These are phyloP conservation scores for Ommatoiulus sabulosus DNA, from an alignment of 2,888 invertebrate species.

Conservation along the genomic window DNA sequence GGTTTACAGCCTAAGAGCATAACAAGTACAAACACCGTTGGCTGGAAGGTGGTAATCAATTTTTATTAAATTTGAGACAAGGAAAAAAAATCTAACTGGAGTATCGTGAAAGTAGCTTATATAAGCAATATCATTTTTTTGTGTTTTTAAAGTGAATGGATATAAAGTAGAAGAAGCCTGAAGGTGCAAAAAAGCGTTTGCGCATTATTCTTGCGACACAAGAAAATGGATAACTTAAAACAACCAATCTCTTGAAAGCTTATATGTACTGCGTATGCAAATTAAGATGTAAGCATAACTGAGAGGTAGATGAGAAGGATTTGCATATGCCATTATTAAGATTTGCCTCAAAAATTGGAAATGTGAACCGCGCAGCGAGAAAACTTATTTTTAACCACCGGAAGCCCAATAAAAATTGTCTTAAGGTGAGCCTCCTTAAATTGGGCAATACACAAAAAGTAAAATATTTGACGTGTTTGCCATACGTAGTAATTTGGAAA, in stretches of 20 bases:
- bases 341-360: constrained; percentile 35
- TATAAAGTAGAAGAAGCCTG: neutral
- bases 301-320: neutral
- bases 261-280: neutral
- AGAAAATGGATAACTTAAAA: constrained; percentile 18
- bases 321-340: constrained; percentile 36
- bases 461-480: no score
- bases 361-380: neutral
- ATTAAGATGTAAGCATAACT: neutral
- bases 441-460: neutral
- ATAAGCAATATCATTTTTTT: neutral
- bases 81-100: neutral
- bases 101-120: neutral
- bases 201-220: neutral
- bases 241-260: constrained; percentile 22
- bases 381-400: neutral
- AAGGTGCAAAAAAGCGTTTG: neutral
- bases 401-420: neutral
- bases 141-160: neutral
- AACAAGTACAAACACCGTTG: neutral
- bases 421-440: constrained; percentile 1
- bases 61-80: neutral
- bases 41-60: neutral
- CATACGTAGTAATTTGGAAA: no score
- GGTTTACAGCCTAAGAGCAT: neutral